A percentile compares a stretch with the other conserved stretches of the same genome.
phyloP scores from a whole-genome alignment of 2,797 vertebrate species.

The Poeciliopsis presidionis region DNA sequence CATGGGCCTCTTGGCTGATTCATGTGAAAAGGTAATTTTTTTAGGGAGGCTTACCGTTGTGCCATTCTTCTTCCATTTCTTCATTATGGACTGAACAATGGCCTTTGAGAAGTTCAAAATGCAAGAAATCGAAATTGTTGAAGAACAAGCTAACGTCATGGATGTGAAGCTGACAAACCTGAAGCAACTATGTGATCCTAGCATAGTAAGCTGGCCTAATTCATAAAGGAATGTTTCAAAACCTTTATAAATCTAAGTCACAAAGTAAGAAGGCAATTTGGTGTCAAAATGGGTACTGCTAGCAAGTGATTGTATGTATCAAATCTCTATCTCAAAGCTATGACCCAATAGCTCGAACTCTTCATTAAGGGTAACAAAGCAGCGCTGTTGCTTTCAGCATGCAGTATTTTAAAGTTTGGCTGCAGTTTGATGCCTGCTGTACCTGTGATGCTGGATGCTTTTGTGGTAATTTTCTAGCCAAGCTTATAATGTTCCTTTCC shows the following conservation, averaged over 20 bases:
- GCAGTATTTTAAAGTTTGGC: conserved; percentile 41
- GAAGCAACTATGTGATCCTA: not conserved
- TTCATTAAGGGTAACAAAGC: not conserved
- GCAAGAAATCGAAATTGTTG: not conserved
- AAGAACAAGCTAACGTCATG: not conserved
- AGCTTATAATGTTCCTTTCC: conserved; percentile 9
- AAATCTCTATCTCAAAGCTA: not conserved
- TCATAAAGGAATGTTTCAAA: not conserved
- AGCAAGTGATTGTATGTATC: not conserved
- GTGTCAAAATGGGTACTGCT: not conserved
- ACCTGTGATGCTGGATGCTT: conserved; percentile 22
- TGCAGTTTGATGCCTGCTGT: conserved; percentile 26
- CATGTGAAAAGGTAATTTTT: too few relatives aligned
- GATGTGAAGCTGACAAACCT: not conserved
- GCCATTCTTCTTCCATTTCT: too few relatives aligned
- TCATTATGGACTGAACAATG: too few relatives aligned
- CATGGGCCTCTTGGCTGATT: too few relatives aligned
- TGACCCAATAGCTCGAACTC: not conserved
- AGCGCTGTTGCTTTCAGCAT: not conserved
- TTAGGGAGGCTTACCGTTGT: too few relatives aligned
- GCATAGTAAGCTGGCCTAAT: not conserved
- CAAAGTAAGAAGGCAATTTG: not conserved
- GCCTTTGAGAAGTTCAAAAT: not conserved
- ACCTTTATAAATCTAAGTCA: not conserved
- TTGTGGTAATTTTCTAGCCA: conserved; percentile 12